Evolutionary conservation across 2,888 invertebrate genomes (phyloP), one percentile per base, ranked within the genome.

Genomic region (Rotaria magnacalcarata): DNA sequence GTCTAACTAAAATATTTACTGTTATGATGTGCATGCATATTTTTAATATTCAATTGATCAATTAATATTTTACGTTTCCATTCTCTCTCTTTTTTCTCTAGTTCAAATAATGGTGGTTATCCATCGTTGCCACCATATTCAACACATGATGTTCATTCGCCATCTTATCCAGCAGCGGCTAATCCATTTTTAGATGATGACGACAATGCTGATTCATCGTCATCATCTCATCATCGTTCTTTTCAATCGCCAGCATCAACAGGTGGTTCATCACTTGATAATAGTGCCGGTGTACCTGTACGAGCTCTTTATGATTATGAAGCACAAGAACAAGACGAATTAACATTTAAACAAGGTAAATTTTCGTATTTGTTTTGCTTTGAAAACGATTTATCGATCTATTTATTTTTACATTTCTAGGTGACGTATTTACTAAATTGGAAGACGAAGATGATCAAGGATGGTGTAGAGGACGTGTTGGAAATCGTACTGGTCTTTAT

Each of bases 371-470:
- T 16, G 52, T 52, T 52, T 52, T 52, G 11, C 52, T 24, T 27
- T 14, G 50, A 74, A 19, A 27, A 27, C n/a, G 10, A n/a, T 43
- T 7, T 41, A 8, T 85, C 41, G 7, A 74, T 80, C 50, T 50
- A 86, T 86, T 86, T 75, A 93, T 93, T 24, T 92, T 24, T n/a
- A 0, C 10, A 50, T 50, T 50, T 80, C 47, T 14, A 98, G 97
- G 97, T 89, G 97, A 98, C 89, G 92, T 96, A 88, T 98, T 98
- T 91, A 96, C 96, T 90, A 97, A 98, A 92, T 91, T 98, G 88
- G 96, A 96, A 91, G 97, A 97, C 90, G 97, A 97, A 91, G 98
- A 98, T 91, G 97, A 97, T 90, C 97, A 98, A 92, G 98, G 98
- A 87, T 98, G 98, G 98, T 97, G 97, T 92, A 97, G 96, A 92